Conservation (phyloP, 2,113 vertebrate genomes). For the Chaenocephalus aceratus region DNA sequence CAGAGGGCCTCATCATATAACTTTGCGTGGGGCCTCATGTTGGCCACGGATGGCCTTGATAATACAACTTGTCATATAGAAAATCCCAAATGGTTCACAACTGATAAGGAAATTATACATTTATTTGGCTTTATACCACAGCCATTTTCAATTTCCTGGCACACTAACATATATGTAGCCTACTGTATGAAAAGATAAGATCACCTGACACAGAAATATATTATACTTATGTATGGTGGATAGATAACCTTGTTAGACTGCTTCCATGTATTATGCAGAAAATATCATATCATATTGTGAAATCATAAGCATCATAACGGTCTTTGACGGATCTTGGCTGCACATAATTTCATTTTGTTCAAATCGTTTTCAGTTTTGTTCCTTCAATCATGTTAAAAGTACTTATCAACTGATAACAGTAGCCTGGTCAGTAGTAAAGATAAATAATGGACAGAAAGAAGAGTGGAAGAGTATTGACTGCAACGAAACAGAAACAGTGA, state of each 20-base stretch:
- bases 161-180: constrained; percentile 13
- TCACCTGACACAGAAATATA: constrained; percentile 32
- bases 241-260: constrained; percentile 34
- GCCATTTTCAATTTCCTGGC: constrained; percentile 38
- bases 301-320: constrained; percentile 12
- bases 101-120: constrained; percentile 45
- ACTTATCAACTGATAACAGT: constrained; percentile 5
- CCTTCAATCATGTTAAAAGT: constrained; percentile 2
- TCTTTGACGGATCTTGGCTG: constrained; percentile 15
- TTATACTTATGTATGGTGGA: constrained; percentile 9
- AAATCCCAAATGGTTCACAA: constrained; percentile 37
- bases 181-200: constrained; percentile 45
- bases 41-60: no score
- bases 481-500: constrained; percentile 34
- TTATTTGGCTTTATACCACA: constrained; percentile 37
- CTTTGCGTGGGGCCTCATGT: no score
- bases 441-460: constrained; percentile 24
- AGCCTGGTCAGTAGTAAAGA: background rate
- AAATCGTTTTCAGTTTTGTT: constrained; percentile 2
- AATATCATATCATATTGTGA: background rate
- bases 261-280: constrained; percentile 23
- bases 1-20: no score
- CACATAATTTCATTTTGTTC: background rate
- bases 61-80: constrained; percentile 36
- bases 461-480: constrained; percentile 32